A percentile compares a stretch with the other conserved stretches of the same genome.
Conservation (phyloP, 2,797 vertebrate species). For the Lagorchestes hirsutus region DNA sequence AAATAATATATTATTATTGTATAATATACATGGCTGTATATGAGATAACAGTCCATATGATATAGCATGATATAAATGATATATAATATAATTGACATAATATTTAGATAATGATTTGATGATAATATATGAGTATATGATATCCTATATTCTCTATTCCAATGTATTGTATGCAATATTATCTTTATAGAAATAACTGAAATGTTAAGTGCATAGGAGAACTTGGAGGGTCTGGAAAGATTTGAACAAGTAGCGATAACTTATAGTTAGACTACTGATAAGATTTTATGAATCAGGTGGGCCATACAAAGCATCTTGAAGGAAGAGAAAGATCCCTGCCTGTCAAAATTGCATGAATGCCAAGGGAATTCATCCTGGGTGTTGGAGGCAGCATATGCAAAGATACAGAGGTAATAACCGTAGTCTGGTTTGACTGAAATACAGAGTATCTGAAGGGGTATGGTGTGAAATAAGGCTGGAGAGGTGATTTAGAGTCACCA, state of each 20-base stretch:
- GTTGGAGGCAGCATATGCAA: background rate
- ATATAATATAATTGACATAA: background rate
- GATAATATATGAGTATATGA: background rate
- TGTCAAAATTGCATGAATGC: background rate
- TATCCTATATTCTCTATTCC: background rate
- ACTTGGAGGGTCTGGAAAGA: background rate
- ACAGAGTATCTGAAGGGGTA: background rate
- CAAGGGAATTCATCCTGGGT: background rate
- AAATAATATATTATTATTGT: background rate
- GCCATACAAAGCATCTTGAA: background rate
- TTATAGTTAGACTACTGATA: background rate
- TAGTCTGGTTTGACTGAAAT: background rate
- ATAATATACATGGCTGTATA: background rate
- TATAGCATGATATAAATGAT: background rate
- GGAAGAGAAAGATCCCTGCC: background rate
- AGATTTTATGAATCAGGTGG: background rate
- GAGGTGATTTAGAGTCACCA: background rate
- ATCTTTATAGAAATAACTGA: background rate
- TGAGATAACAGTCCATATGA: background rate
- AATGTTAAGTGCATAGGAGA: background rate
- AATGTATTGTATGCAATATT: background rate
- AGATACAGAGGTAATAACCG: background rate
- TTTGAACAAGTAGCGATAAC: background rate
- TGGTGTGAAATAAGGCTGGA: background rate
- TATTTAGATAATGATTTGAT: background rate